Conservation (phyloP, 2,888 invertebrate species). For the Tillus elongatus region DNA sequence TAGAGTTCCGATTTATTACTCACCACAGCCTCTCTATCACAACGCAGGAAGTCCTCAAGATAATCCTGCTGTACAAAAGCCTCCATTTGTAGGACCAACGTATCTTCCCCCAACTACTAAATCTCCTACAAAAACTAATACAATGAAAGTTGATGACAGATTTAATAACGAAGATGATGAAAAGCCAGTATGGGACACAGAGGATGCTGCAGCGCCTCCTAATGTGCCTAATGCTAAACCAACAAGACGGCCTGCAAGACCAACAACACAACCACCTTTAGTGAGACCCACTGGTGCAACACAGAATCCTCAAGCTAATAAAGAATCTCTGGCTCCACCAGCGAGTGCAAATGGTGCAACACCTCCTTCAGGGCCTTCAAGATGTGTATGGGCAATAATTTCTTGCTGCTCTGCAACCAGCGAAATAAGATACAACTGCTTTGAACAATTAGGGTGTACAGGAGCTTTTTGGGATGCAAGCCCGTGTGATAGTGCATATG, state of each 20-base stretch:
- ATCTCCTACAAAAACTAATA: conserved; percentile 11
- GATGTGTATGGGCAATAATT: conserved; percentile 67
- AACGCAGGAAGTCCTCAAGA: conserved; percentile 28
- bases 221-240: conserved; percentile 8
- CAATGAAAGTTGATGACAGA: conserved; percentile 17
- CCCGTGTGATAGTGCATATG: conserved; percentile 58
- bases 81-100: conserved; percentile 22
- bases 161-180: conserved; percentile 28
- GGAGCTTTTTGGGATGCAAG: conserved; percentile 64
- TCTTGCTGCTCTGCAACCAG: conserved; percentile 56
- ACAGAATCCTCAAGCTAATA: conserved; percentile 26
- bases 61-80: conserved; percentile 26
- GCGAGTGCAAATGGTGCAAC: too few relatives aligned
- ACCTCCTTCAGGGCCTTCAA: conserved; percentile 46
- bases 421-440: conserved; percentile 52
- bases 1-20: conserved; percentile 32
- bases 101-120: conserved; percentile 30
- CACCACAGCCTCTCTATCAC: conserved; percentile 30
- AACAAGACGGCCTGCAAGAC: conserved; percentile 17
- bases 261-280: conserved; percentile 16
- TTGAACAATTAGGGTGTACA: conserved; percentile 61
- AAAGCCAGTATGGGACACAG: conserved; percentile 31
- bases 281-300: conserved; percentile 17
- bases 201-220: conserved; percentile 12
- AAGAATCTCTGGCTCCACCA: not conserved